Conservation (phyloP, 2,113 vertebrate species). For the Rhinogobius similis region DNA sequence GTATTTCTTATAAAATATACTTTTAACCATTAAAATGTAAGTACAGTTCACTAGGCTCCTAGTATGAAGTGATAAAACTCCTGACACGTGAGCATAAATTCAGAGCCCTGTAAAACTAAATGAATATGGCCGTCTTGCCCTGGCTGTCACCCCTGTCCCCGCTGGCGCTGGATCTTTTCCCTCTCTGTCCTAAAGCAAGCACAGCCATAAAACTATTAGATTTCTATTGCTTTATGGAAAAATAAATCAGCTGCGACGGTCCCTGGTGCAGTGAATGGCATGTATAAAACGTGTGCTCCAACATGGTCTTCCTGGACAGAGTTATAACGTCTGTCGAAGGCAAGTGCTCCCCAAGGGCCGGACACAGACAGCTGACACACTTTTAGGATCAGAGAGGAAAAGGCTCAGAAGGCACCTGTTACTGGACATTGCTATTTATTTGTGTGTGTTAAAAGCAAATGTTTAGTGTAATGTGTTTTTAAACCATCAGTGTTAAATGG, state of each 20-base stretch:
- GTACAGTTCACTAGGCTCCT: background rate
- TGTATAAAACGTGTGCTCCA: constrained; percentile 58
- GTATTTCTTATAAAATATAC: background rate
- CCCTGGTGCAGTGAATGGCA: constrained; percentile 32
- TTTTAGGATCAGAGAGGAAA: constrained; percentile 29
- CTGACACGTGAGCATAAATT: constrained; percentile 1
- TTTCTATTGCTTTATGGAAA: constrained; percentile 56
- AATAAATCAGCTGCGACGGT: constrained; percentile 55
- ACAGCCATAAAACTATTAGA: constrained; percentile 55
- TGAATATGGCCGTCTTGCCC: background rate
- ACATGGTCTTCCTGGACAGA: constrained; percentile 30
- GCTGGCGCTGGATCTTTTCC: constrained; percentile 22
- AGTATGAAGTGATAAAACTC: constrained; percentile 10
- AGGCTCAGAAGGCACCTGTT: constrained; percentile 3
- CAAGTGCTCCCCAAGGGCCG: constrained; percentile 31
- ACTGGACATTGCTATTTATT: background rate
- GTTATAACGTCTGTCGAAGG: constrained; percentile 47
- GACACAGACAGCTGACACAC: constrained; percentile 1
- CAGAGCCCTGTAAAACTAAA: constrained; percentile 6
- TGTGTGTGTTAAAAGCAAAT: no score
- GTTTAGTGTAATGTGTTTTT: no score
- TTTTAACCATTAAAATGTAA: background rate
- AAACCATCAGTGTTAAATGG: no score
- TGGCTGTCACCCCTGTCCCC: constrained; percentile 8
- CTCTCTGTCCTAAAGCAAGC: constrained; percentile 44